Conservation (phyloP, 2,797 vertebrate genomes). For the Alcedo quadribrachys region DNA sequence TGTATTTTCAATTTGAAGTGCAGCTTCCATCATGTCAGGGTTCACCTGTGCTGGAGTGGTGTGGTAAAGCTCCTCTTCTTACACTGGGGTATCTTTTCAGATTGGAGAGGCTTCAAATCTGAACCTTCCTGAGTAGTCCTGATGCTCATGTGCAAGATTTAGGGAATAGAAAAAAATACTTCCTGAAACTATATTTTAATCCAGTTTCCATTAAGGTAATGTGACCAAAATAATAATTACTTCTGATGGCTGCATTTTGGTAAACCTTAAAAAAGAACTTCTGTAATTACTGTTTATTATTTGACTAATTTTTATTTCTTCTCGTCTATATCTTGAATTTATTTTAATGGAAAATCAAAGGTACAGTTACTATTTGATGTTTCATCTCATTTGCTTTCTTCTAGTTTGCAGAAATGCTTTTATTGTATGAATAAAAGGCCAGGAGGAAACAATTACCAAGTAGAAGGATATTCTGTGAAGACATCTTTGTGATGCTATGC, state of each 20-base stretch:
- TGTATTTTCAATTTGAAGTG: background rate
- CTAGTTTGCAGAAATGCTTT: background rate
- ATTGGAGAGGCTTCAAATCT: background rate
- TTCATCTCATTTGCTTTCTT: background rate
- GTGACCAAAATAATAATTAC: background rate
- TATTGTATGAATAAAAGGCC: background rate
- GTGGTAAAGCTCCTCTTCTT: background rate
- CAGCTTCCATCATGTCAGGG: background rate
- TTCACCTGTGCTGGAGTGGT: background rate
- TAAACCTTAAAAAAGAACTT: background rate
- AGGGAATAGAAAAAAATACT: background rate
- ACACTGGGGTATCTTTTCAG: fast-evolving
- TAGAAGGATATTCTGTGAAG: background rate
- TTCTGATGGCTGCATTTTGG: background rate
- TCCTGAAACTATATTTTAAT: background rate
- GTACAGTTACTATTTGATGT: background rate
- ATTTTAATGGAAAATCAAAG: constrained; percentile 17
- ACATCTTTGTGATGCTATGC: background rate
- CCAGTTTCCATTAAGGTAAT: background rate
- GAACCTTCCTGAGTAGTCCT: background rate
- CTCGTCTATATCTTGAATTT: background rate
- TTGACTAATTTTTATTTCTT: background rate
- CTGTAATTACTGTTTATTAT: background rate
- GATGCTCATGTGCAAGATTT: fast-evolving
- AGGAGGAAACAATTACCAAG: background rate